phyloP scores from a whole-genome alignment of 2,113 vertebrate genomes.

The Rhinoptilus africanus region DNA sequence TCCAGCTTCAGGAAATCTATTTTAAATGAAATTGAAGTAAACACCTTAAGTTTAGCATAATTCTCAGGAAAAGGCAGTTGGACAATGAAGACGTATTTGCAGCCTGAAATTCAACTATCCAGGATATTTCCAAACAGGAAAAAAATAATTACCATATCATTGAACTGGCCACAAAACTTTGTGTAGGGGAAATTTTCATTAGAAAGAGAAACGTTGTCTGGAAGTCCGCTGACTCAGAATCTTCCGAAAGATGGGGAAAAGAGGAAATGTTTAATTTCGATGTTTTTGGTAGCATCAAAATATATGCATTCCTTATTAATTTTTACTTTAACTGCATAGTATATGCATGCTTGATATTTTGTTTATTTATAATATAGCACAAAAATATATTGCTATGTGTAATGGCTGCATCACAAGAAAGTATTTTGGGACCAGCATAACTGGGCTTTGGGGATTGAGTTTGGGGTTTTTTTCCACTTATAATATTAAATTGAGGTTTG shows the following conservation, averaged over 20 bases:
- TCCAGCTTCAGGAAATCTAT: conserved; percentile 9
- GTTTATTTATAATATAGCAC: not conserved
- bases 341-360: not conserved
- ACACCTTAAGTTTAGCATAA: not conserved
- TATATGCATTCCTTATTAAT: not conserved
- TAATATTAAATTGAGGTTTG: not conserved
- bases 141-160: not conserved
- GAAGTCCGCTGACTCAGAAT: not conserved
- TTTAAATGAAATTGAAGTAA: conserved; percentile 8
- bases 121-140: conserved; percentile 3
- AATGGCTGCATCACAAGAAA: not conserved
- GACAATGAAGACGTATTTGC: not conserved
- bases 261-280: not conserved
- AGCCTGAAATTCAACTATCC: not conserved
- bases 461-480: not conserved
- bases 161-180: not conserved
- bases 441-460: not conserved
- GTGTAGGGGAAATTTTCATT: not conserved
- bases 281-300: not conserved
- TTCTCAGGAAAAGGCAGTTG: not conserved
- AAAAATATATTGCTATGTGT: not conserved
- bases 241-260: not conserved
- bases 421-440: not conserved
- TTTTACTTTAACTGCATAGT: not conserved
- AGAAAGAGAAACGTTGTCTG: not conserved